Evolutionary conservation across 2,888 invertebrate species (phyloP), one percentile per base, ranked within the genome.

Genomic region (Hydrotaea diabolus): DNA sequence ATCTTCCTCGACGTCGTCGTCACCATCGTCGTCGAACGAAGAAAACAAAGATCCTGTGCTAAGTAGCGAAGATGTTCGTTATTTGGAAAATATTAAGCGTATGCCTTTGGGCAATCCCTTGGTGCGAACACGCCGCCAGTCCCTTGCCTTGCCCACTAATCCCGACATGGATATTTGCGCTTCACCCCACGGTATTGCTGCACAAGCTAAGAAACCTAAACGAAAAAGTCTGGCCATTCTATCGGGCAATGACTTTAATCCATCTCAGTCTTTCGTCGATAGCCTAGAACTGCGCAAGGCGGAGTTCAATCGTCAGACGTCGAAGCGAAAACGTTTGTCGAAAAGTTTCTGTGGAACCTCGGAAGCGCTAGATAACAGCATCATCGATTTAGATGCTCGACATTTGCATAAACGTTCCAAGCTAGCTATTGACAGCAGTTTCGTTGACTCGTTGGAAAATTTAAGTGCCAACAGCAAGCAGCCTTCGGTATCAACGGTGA

Each of bases 261-360:
- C 90, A 4, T 91, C 91, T 0, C 89, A 90, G 53, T 91, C 91
- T 0, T 90, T 91, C 53, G 87, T 90, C n/a, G 90, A 91, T 74
- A 88, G 87, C 23, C 43, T 90, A 13, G 86, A 86, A 55, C 72
- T 87, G 13, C 86, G 86, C 11, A 86, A 87, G 69, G 83, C 11
- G 0, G 86, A 88, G 0, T 71, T 77, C 15, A 55, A 64, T 9
- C 39, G 36, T 0, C 36, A 77, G 17, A n/a, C 74, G 0, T 55
- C 85, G 0, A 90, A 89, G 19, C 87, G 89, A 3, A 90, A 89
- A n/a, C 87, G 89, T 5, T 39, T 89, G 11, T 91, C 91, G 0
- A 90, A 90, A 39, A 91, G 91, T 76, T 89, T 90, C 15, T 87
- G 89, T 77, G 88, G 86, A 3, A 77, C 79, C 69, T 43, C 83